phyloP scores from a whole-genome alignment of 2,113 vertebrate species.

The Megalops atlanticus region DNA sequence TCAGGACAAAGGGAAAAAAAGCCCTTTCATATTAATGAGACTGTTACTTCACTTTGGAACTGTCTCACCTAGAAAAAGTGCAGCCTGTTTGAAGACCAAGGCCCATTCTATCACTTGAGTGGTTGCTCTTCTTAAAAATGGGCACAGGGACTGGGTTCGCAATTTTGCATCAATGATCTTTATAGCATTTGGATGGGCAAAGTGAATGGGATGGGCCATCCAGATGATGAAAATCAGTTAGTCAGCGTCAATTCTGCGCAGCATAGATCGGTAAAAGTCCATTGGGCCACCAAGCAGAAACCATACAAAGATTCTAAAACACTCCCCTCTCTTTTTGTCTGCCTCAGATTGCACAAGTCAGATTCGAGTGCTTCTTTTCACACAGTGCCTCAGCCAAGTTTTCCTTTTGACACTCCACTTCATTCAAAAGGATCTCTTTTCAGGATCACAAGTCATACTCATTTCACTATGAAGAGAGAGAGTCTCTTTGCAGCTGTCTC shows the following conservation, averaged over 20 bases:
- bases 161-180: background rate
- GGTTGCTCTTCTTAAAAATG: background rate
- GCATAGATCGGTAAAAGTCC: too few species aligned
- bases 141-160: background rate
- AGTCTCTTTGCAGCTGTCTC: too few species aligned
- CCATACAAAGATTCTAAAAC: too few species aligned
- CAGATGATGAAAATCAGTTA: background rate
- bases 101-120: too few species aligned
- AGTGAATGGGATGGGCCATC: background rate
- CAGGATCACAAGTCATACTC: background rate
- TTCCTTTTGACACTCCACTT: background rate
- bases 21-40: slow-evolving; percentile 19
- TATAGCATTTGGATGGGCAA: background rate
- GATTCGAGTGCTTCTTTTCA: too few species aligned
- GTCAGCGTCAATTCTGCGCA: too few species aligned
- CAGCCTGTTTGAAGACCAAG: background rate
- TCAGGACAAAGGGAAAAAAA: slow-evolving; percentile 11
- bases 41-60: background rate
- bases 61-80: background rate
- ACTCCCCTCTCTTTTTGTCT: too few species aligned
- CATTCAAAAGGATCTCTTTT: background rate
- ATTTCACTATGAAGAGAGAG: background rate
- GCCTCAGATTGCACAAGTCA: too few species aligned
- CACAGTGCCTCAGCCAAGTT: background rate
- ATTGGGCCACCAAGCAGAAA: too few species aligned